Evolutionary conservation across 2,113 vertebrate species (phyloP).

Genomic region (Anhinga anhinga): DNA sequence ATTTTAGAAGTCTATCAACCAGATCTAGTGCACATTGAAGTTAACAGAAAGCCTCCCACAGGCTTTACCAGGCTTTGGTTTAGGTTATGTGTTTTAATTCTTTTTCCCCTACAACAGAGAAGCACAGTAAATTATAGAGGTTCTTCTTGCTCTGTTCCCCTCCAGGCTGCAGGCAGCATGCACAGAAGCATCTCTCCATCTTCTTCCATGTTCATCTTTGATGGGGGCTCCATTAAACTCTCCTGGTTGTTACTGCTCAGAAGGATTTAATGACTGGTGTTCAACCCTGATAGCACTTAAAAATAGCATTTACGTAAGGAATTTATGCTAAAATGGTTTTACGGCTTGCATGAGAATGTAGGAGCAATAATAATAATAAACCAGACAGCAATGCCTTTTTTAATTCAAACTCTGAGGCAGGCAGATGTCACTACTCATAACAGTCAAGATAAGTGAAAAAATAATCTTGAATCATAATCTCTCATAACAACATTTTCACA

Average conservation of each 20-base stretch:
- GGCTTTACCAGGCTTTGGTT: constrained; percentile 41
- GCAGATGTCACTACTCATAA: neutral
- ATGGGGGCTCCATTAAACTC: constrained; percentile 28
- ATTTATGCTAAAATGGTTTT: constrained; percentile 9
- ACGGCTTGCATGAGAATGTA: neutral
- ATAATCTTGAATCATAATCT: neutral
- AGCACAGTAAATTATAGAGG: constrained; percentile 42
- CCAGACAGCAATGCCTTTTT: neutral
- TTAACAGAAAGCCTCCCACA: constrained; percentile 54
- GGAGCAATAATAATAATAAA: neutral
- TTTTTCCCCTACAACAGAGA: constrained; percentile 29
- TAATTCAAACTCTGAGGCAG: neutral
- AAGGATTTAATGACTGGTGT: constrained; percentile 36
- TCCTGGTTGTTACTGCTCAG: constrained; percentile 16
- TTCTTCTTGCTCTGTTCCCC: constrained; percentile 36
- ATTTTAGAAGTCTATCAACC: constrained; percentile 44
- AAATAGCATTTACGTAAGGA: neutral
- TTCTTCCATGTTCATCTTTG: constrained; percentile 36
- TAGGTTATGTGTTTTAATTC: constrained; percentile 49
- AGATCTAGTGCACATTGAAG: constrained; percentile 25
- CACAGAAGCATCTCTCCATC: constrained; percentile 27
- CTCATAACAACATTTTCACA: neutral
- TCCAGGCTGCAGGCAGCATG: constrained; percentile 19
- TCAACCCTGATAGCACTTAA: neutral
- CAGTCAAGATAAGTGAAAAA: neutral